Percentiles rank a stretch among this genome's conserved stretches.
These are phyloP conservation scores for Amitus sp. DNA, from an alignment of 2,888 invertebrate genomes.

Conservation along the genomic window DNA sequence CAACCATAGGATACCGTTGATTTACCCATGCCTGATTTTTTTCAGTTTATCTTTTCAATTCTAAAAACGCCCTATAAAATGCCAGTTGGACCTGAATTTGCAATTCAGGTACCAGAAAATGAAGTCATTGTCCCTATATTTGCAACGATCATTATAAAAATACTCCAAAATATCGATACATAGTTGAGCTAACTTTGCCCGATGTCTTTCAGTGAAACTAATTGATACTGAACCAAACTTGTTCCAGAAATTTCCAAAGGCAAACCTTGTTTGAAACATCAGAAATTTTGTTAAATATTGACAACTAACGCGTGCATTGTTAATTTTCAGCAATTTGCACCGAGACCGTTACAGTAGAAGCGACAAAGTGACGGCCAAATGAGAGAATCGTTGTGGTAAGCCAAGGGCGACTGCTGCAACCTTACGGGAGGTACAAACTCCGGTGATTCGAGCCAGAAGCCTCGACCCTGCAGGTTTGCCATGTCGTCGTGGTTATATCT, in stretches of 20 bases:
- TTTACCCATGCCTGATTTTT: no score
- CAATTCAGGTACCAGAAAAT: no score
- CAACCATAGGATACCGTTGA: no score
- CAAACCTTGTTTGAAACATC: not conserved
- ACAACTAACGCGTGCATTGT: conserved; percentile 30
- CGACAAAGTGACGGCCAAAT: conserved; percentile 47
- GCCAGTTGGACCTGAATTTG: no score
- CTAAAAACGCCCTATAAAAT: no score
- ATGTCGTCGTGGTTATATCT: conserved; percentile 45
- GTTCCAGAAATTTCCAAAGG: not conserved
- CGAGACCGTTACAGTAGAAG: conserved; percentile 31
- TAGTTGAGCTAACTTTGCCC: no score
- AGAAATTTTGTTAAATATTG: conserved; percentile 17
- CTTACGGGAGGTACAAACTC: conserved; percentile 52
- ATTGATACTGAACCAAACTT: no score
- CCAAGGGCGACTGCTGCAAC: conserved; percentile 62
- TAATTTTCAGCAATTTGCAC: conserved; percentile 16
- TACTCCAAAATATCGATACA: no score
- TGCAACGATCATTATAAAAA: no score
- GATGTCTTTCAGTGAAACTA: no score
- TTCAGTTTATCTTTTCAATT: no score
- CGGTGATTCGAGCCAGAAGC: conserved; percentile 40
- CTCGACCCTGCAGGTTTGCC: conserved; percentile 34
- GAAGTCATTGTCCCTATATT: no score
- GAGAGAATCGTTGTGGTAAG: conserved; percentile 55